Percentiles rank a stretch among this genome's conserved stretches.
Evolutionary conservation across 2,888 invertebrate species (phyloP).

Genomic region (Rhopalosiphum nymphaeae): DNA sequence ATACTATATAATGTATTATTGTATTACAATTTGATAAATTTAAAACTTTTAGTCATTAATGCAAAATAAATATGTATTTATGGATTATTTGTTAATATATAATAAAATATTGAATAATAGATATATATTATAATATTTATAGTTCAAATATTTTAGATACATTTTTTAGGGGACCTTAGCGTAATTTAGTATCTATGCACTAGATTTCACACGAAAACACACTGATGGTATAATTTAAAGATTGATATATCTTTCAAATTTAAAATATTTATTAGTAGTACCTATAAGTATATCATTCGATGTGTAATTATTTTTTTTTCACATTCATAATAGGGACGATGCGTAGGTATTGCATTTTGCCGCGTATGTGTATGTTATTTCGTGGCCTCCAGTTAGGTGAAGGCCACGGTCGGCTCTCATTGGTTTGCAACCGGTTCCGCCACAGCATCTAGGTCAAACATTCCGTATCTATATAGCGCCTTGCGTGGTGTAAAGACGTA

Average conservation of each 20-base stretch:
- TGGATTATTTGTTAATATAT: neutral
- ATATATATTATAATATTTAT: neutral
- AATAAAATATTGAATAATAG: neutral
- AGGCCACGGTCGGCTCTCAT: constrained; percentile 64
- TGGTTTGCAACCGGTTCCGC: constrained; percentile 65
- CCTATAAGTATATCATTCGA: neutral
- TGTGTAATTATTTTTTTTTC: neutral
- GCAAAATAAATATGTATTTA: neutral
- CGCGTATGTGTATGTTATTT: constrained; percentile 23
- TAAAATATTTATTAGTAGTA: neutral
- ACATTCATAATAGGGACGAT: neutral
- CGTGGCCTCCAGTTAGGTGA: constrained; percentile 64
- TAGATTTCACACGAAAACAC: neutral
- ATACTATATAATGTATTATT: no score
- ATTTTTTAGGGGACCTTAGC: neutral
- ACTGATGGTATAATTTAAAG: neutral
- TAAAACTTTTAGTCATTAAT: neutral
- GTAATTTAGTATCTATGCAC: neutral
- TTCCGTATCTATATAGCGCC: constrained; percentile 54
- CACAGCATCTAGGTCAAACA: constrained; percentile 64
- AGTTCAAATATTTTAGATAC: neutral
- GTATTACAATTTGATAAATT: neutral
- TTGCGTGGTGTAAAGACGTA: constrained; percentile 8
- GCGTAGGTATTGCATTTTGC: constrained; percentile 36
- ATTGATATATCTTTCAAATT: neutral